These are phyloP conservation scores for Scolopax rusticola DNA, from an alignment of 2,797 vertebrate genomes.

Conservation along the genomic window DNA sequence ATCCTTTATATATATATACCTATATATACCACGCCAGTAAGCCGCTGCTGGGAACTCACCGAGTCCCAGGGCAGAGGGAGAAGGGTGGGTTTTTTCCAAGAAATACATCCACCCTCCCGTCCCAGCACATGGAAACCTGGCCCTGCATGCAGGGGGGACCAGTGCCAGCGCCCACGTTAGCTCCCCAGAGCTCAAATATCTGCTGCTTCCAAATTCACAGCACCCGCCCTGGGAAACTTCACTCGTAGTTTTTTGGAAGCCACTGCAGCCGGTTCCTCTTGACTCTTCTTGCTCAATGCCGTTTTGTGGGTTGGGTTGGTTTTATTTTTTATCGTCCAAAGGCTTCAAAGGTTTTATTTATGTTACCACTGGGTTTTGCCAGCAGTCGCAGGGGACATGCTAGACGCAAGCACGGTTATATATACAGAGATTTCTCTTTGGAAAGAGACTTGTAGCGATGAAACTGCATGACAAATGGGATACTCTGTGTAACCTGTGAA, in stretches of 20 bases:
- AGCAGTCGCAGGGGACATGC: rapidly evolving
- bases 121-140: conserved; percentile 46
- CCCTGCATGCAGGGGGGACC: neutral
- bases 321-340: neutral
- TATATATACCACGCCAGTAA: neutral
- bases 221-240: conserved; percentile 32
- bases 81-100: neutral
- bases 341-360: neutral
- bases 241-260: neutral
- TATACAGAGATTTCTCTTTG: neutral
- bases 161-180: neutral
- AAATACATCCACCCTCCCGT: neutral
- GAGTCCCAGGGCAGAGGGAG: neutral
- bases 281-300: neutral
- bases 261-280: rapidly evolving
- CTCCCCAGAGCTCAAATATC: neutral
- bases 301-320: neutral
- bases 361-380: neutral
- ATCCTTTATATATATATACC: too few species aligned
- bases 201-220: conserved; percentile 4
- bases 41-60: neutral
- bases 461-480: neutral
- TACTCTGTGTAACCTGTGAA: neutral
- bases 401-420: neutral
- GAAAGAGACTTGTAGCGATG: neutral